Percentiles rank a stretch among this genome's conserved stretches.
Evolutionary conservation across 2,888 invertebrate genomes (phyloP).

Genomic region (Platycnemis pennipes): DNA sequence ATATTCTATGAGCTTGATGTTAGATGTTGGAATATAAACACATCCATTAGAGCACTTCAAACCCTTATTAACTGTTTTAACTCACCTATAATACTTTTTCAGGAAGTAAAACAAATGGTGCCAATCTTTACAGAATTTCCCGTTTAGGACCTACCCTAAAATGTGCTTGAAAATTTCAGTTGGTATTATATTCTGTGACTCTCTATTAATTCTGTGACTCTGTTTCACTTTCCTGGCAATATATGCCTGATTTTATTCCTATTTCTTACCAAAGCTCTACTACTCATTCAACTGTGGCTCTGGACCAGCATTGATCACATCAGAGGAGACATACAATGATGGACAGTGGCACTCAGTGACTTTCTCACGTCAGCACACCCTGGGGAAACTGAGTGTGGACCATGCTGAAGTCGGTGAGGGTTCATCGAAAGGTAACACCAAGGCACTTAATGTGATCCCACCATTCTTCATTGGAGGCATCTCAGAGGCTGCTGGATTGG

Average conservation of each 20-base stretch:
- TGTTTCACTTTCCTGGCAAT: no score
- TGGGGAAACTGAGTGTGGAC: conserved; percentile 86
- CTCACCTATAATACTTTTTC: no score
- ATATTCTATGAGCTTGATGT: no score
- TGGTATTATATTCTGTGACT: no score
- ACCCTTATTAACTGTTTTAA: no score
- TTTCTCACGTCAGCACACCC: conserved; percentile 83
- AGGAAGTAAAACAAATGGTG: no score
- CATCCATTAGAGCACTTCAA: no score
- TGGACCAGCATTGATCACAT: conserved; percentile 82
- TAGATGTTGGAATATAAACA: no score
- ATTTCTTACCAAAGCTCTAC: conserved; percentile 80
- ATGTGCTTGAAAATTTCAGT: no score
- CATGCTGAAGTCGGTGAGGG: conserved; percentile 81
- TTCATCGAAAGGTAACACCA: conserved; percentile 79
- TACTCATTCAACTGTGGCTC: conserved; percentile 88
- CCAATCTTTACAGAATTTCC: no score
- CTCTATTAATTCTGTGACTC: no score
- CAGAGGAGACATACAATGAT: conserved; percentile 84
- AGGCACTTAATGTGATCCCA: conserved; percentile 82
- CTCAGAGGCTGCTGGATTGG: conserved; percentile 79
- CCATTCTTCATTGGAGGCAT: conserved; percentile 93
- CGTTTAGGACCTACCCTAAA: no score
- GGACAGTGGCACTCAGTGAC: conserved; percentile 89
- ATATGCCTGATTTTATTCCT: conserved; percentile 59